Evolutionary conservation across 2,888 invertebrate genomes (phyloP), one percentile per base, ranked within the genome.

Genomic region (Dexiosoma caninum): DNA sequence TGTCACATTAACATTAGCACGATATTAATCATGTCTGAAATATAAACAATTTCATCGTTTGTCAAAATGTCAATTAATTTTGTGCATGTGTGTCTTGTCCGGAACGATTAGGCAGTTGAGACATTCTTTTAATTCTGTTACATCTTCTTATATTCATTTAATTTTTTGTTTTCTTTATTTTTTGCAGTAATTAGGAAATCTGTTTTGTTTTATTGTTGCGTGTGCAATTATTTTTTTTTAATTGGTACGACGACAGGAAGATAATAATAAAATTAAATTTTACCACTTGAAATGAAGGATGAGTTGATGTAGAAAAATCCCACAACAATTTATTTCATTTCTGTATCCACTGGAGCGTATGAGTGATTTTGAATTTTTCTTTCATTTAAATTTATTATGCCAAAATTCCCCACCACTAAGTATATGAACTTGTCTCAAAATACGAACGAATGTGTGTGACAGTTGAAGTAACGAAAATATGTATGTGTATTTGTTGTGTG

Each of bases 31-130:
- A 83, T 81, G 42, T 27, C 62, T 51, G 46, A 14, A 37, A 46
- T 64, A 74, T 64, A 71, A 35, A 78, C 81, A 74, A 81, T 78
- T 70, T 81, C 83, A 82, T 84, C 84, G 82, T 84, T 84, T 84
- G 84, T 84, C 84, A 84, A 84, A 83, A 83, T 78, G 84, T 82
- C 84, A 84, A 84, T 83, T 83, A 83, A 81, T 81, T 81, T 69
- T 57, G 75, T 80, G 67, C 53, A 76, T 78, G 44, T 72, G 66
- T 16, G 42, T 66, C 53, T 66, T 76, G 46, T 42, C 59, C 71
- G 35, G 59, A n/a, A 70, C 53, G 42, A 44, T 42, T 16, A 23
- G 57, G 35, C 19, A 64, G 3, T 46, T 77, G 40, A 49, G 19
- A 51, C 21, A 7, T 14, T 35, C 8, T 55, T 19, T 27, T 40